Conservation (phyloP, 1,140 invertebrate genomes). For the Andricus grossulariae region DNA sequence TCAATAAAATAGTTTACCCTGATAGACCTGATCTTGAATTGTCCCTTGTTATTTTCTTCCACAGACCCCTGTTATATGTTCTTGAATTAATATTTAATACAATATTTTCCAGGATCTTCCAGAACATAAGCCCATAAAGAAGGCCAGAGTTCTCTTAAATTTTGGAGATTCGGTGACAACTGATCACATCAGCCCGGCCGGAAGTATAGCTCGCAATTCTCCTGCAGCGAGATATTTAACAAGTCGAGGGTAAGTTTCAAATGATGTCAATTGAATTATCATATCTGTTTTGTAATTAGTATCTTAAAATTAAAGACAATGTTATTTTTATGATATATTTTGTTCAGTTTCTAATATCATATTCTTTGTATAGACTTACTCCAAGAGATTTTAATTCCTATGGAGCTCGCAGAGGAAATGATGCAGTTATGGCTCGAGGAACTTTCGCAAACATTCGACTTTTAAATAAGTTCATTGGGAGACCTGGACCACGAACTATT, state of each 20-base stretch:
- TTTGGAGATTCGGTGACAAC: constrained; percentile 98
- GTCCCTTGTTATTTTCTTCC: not conserved
- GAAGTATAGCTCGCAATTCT: constrained; percentile 96
- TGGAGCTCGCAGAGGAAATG: constrained; percentile 96
- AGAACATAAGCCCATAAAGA: constrained; percentile 76
- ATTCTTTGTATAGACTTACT: constrained; percentile 81
- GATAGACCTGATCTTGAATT: no score
- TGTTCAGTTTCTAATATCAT: not conserved
- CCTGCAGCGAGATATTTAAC: constrained; percentile 93
- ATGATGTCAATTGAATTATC: constrained; percentile 31
- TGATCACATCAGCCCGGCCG: constrained; percentile 98
- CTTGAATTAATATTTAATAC: not conserved
- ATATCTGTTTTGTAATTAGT: constrained; percentile 14
- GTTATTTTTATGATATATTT: constrained; percentile 20
- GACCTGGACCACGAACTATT: constrained; percentile 91
- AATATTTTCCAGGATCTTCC: constrained; percentile 76
- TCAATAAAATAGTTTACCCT: no score
- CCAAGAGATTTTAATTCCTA: constrained; percentile 98
- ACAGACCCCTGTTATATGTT: not conserved
- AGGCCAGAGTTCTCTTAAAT: constrained; percentile 88
- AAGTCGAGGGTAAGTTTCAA: constrained; percentile 80
- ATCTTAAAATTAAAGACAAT: not conserved
- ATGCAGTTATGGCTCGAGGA: constrained; percentile 96
- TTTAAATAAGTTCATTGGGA: constrained; percentile 92
- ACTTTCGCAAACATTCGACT: constrained; percentile 99